These are phyloP conservation scores for Tokudaia muenninki DNA, from an alignment of 2,797 vertebrate species.

Conservation along the genomic window DNA sequence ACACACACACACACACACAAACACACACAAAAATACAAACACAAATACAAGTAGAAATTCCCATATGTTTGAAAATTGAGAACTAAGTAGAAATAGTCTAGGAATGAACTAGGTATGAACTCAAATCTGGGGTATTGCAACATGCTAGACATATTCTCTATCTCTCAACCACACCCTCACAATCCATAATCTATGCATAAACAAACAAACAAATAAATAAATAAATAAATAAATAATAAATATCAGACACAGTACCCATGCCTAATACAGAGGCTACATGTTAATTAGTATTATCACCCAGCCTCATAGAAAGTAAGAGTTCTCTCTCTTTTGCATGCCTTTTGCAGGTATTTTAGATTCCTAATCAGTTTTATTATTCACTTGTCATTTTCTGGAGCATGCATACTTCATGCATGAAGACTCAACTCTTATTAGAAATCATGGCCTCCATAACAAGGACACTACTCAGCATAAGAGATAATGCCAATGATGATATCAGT, in stretches of 20 bases:
- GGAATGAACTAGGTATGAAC: too few relatives aligned
- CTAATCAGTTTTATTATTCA: not conserved
- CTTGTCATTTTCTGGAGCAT: slow-evolving; percentile 2
- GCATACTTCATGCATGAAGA: not conserved
- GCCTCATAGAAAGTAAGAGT: not conserved
- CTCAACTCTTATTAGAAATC: not conserved
- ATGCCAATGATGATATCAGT: not conserved
- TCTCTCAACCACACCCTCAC: not conserved
- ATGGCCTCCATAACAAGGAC: not conserved
- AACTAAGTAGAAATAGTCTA: too few relatives aligned
- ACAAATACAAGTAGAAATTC: too few relatives aligned
- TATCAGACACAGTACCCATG: not conserved
- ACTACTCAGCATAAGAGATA: not conserved
- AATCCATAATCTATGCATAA: not conserved
- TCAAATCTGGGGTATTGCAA: too few relatives aligned
- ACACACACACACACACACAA: too few relatives aligned
- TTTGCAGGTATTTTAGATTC: not conserved
- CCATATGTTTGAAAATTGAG: too few relatives aligned
- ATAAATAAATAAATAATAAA: not conserved
- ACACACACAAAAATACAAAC: too few relatives aligned
- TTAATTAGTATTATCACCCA: not conserved
- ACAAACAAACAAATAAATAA: too few relatives aligned
- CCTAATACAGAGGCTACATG: not conserved
- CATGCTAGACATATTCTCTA: not conserved
- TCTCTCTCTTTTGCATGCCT: not conserved